Evolutionary conservation across 2,888 invertebrate genomes (phyloP), one percentile per base, ranked within the genome.

Genomic region (Pristionchus mayeri): DNA sequence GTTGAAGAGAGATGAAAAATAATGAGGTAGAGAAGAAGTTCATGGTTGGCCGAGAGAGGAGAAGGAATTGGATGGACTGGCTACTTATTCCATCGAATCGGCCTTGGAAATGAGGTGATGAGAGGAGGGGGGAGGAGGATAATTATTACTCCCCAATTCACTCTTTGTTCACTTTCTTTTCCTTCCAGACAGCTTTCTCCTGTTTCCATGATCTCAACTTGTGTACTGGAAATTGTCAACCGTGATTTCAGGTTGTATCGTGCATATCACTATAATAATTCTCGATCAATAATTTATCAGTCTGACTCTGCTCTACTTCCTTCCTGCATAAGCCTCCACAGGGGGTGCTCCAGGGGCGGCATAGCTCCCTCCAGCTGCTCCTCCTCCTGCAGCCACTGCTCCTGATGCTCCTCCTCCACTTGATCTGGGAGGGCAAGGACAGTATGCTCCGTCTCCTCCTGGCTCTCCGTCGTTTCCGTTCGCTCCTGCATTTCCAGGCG

Each of bases 391-490:
- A 0, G 76, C 76, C 0, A n/a, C 24, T 16, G 54, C 75, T 4
- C 85, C 83, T 16, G 85, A 18, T 2, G 52, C 84, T 16, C 84
- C 85, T n/a, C n/a, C n/a, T n/a, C n/a, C n/a, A n/a, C n/a, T n/a
- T 85, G 88, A 86, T 85, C 88, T 84, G 71, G 87, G 86, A 81
- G 87, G 87, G 82, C 87, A 81, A 13, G 81, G 81, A 48, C 81
- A 87, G 48, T 87, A 87, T n/a, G 87, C 87, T 30, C 67, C 75
- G 18, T 84, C 63, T 37, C 40, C 50, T 84, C 75, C 86, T 0
- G 87, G 87, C 40, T 85, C 86, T 86, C 87, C 87, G 54, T 86
- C 86, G 30, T 84, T 78, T 85, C 87, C 87, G 54, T 84, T 85
- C 18, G 86, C 60, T 84, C 87, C 87, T 60, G 86, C 86, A 50